A percentile compares a stretch with the other conserved stretches of the same genome.
phyloP scores from a whole-genome alignment of 2,888 invertebrate species.

The Strigamia maritima region DNA sequence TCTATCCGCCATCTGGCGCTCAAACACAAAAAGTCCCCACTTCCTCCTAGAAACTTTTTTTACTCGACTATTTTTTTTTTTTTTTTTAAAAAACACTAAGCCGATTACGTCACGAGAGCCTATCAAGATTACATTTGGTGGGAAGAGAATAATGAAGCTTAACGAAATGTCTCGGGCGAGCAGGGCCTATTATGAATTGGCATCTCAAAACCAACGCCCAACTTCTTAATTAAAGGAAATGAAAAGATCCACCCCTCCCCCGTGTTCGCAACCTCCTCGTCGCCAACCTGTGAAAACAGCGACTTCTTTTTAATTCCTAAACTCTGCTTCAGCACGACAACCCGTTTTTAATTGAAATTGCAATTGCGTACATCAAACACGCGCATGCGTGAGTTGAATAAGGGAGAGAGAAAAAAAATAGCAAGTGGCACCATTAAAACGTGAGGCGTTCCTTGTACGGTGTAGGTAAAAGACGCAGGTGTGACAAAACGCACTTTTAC shows the following conservation, averaged over 20 bases:
- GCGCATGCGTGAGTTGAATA: neutral
- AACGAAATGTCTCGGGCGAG: neutral
- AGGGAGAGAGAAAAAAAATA: neutral
- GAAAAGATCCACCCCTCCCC: neutral
- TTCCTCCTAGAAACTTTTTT: neutral
- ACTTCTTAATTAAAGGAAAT: conserved; percentile 4
- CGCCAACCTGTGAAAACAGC: neutral
- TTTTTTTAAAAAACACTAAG: neutral
- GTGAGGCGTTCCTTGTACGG: neutral
- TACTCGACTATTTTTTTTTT: neutral
- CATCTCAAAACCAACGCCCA: neutral
- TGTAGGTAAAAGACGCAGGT: conserved; percentile 3
- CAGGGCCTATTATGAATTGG: conserved; percentile 4
- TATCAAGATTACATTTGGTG: conserved; percentile 4
- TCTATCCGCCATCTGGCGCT: neutral
- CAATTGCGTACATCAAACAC: neutral
- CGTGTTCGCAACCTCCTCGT: neutral
- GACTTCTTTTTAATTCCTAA: neutral
- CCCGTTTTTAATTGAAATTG: neutral
- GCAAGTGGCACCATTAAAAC: neutral
- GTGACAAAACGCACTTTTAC: conserved; percentile 19
- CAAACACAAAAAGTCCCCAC: neutral
- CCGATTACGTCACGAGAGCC: conserved; percentile 4
- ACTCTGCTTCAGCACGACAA: neutral
- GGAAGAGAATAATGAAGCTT: neutral